Evolutionary conservation across 2,888 invertebrate species (phyloP).

Genomic region (Nesidiocoris tenuis): DNA sequence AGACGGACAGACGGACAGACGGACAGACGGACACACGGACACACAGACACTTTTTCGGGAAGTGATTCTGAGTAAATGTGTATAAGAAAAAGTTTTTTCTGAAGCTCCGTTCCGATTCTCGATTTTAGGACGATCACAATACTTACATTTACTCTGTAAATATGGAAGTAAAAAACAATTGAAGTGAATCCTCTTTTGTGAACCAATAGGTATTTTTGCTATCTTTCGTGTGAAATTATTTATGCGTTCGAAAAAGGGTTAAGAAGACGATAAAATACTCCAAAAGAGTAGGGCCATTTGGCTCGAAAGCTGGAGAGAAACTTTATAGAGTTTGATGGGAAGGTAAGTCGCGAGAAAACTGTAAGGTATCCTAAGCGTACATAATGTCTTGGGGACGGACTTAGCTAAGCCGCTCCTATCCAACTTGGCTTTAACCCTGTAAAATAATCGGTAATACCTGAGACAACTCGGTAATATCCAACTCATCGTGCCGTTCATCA

Average conservation of each 20-base stretch:
- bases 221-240: neutral
- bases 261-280: neutral
- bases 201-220: no score
- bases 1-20: no score
- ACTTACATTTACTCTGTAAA: no score
- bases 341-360: neutral
- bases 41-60: no score
- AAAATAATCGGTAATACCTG: neutral
- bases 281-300: neutral
- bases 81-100: no score
- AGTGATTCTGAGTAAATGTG: no score
- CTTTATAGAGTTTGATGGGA: neutral
- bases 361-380: neutral
- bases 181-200: no score
- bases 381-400: neutral
- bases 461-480: neutral
- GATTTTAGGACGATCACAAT: no score
- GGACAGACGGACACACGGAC: no score
- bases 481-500: neutral
- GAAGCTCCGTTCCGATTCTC: no score
- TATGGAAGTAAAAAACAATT: no score
- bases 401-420: neutral
- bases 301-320: neutral
- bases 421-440: neutral
- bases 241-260: neutral